Conservation (phyloP, 1,140 invertebrate genomes). For the Diprion similis region DNA sequence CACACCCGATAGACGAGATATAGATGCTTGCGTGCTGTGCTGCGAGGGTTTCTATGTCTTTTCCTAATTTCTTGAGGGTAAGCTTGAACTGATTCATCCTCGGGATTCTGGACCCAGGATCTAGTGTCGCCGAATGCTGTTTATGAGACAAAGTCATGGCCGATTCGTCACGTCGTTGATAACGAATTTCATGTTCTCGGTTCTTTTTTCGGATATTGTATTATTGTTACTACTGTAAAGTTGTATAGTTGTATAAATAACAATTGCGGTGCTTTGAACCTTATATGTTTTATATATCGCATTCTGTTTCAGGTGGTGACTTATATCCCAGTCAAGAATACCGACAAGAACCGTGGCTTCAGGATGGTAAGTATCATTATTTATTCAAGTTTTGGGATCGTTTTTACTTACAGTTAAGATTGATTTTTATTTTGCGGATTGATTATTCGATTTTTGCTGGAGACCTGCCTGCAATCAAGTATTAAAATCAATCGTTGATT, state of each 20-base stretch:
- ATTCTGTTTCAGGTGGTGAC: constrained; percentile 35
- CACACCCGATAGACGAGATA: constrained; percentile 28
- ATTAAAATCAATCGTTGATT: background rate
- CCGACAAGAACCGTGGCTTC: constrained; percentile 52
- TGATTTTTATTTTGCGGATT: too few species aligned
- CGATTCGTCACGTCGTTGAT: background rate
- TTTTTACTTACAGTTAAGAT: too few species aligned
- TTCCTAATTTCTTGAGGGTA: background rate
- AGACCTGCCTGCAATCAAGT: background rate
- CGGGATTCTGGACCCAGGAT: background rate
- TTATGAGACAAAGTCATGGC: background rate
- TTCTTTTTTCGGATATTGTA: too few species aligned
- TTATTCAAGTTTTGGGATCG: too few species aligned
- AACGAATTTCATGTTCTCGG: too few species aligned
- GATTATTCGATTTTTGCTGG: background rate
- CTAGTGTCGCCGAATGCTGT: background rate
- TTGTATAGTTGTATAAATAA: too few species aligned
- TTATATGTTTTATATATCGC: too few species aligned
- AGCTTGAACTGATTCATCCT: background rate
- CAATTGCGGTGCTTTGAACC: too few species aligned
- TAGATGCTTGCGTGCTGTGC: too few species aligned
- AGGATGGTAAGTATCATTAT: constrained; percentile 45
- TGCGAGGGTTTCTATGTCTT: background rate
- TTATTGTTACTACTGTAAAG: too few species aligned
- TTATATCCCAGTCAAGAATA: constrained; percentile 47